Conservation (phyloP, 23 tunicate genomes). For the Phallusia fumigata region DNA sequence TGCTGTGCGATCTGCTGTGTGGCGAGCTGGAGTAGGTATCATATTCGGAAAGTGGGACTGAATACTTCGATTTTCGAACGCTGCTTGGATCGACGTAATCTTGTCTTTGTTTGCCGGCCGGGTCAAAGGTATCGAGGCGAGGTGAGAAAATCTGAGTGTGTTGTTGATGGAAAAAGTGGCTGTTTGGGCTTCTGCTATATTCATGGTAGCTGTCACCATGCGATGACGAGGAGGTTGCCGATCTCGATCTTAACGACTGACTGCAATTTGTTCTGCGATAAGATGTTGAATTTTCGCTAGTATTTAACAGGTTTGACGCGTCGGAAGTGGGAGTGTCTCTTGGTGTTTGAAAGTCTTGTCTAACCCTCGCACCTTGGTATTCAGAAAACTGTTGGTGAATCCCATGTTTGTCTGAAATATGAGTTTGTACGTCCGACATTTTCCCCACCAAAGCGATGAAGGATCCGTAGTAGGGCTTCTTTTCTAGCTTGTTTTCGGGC, state of each 20-base stretch:
- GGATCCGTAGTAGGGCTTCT: constrained; percentile 39
- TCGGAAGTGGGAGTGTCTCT: neutral
- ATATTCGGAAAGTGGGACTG: neutral
- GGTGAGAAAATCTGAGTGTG: constrained; percentile 27
- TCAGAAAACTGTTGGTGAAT: neutral
- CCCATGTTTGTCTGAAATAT: neutral
- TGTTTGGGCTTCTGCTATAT: neutral
- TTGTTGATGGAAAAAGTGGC: neutral
- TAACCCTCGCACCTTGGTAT: neutral
- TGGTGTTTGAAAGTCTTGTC: neutral
- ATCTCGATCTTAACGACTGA: neutral
- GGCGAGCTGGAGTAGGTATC: neutral
- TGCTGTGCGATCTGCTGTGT: constrained; percentile 26
- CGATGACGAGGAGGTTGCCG: neutral
- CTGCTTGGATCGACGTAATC: constrained; percentile 4
- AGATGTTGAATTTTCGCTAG: no score
- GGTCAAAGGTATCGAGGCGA: constrained; percentile 23
- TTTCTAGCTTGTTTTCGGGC: constrained; percentile 9
- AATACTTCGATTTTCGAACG: neutral
- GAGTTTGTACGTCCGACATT: neutral
- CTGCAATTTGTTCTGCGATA: neutral
- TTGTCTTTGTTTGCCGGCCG: constrained; percentile 25
- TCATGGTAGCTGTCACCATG: neutral
- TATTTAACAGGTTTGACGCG: neutral
- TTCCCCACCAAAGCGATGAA: constrained; percentile 55